phyloP scores from a whole-genome alignment of 1,140 invertebrate genomes.

The Cotesia vestalis region DNA sequence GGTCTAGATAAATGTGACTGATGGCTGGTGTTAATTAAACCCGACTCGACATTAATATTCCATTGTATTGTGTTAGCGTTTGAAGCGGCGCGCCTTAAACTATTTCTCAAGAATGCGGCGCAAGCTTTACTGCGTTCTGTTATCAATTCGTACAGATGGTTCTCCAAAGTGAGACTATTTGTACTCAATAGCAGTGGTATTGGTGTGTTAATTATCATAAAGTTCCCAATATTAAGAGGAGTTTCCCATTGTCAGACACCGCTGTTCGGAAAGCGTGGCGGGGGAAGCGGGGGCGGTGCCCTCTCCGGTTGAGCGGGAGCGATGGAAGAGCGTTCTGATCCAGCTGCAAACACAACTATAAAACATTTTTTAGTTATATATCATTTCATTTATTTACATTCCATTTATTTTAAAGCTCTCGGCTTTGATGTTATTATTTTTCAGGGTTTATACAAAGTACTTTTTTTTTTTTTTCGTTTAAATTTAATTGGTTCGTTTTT shows the following conservation, averaged over 20 bases:
- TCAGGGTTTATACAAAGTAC: neutral
- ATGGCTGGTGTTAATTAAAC: neutral
- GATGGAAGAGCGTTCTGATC: slow-evolving; percentile 72
- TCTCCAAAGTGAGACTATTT: slow-evolving; percentile 63
- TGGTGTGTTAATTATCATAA: slow-evolving; percentile 61
- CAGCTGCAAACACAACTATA: slow-evolving; percentile 70
- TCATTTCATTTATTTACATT: slow-evolving; percentile 3
- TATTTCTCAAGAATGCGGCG: slow-evolving; percentile 67
- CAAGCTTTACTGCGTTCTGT: slow-evolving; percentile 68
- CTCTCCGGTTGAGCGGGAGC: slow-evolving; percentile 67
- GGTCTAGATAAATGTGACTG: neutral
- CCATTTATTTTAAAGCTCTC: no score
- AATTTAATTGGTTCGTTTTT: no score
- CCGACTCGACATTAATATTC: slow-evolving; percentile 31
- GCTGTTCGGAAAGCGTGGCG: slow-evolving; percentile 73
- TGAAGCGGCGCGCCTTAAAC: slow-evolving; percentile 48
- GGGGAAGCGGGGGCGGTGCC: slow-evolving; percentile 74
- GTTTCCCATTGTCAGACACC: slow-evolving; percentile 77
- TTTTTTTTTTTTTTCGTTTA: neutral
- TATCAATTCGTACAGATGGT: slow-evolving; percentile 67
- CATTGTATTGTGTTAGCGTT: slow-evolving; percentile 42
- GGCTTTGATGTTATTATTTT: no score
- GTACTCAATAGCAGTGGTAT: slow-evolving; percentile 55
- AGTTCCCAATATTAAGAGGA: slow-evolving; percentile 66
- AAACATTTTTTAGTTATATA: slow-evolving; percentile 32